These are phyloP conservation scores for Actenoides lindsayi DNA, from an alignment of 2,113 vertebrate genomes.

Conservation along the genomic window DNA sequence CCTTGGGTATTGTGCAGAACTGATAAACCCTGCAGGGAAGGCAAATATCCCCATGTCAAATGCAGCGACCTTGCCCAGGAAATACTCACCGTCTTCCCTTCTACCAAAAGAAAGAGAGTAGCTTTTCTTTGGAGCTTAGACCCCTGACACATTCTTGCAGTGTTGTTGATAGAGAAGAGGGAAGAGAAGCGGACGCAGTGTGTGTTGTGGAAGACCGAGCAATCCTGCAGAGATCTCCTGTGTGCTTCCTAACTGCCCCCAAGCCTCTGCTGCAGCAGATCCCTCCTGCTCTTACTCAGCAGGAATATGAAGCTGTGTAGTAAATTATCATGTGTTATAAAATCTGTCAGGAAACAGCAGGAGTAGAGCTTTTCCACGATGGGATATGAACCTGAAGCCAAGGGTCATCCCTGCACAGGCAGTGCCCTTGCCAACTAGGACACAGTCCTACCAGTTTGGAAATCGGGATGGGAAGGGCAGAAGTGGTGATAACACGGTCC, in stretches of 20 bases:
- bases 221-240: not conserved
- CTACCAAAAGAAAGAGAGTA: not conserved
- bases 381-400: not conserved
- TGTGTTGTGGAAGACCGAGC: not conserved
- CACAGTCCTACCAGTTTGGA: not conserved
- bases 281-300: not conserved
- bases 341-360: not conserved
- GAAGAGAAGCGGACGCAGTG: not conserved
- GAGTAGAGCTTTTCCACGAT: not conserved
- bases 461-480: not conserved
- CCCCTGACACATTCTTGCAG: not conserved
- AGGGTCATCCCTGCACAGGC: not conserved
- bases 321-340: not conserved
- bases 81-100: not conserved
- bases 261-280: not conserved
- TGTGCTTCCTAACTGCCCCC: not conserved
- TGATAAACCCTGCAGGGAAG: not conserved
- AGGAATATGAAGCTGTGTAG: not conserved
- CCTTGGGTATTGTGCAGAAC: not conserved
- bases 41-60: not conserved
- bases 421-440: not conserved
- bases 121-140: not conserved
- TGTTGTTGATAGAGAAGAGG: not conserved
- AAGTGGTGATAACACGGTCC: not conserved
- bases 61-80: not conserved